These are phyloP conservation scores for Brachyptera risi DNA, from an alignment of 2,888 invertebrate genomes.

Conservation along the genomic window DNA sequence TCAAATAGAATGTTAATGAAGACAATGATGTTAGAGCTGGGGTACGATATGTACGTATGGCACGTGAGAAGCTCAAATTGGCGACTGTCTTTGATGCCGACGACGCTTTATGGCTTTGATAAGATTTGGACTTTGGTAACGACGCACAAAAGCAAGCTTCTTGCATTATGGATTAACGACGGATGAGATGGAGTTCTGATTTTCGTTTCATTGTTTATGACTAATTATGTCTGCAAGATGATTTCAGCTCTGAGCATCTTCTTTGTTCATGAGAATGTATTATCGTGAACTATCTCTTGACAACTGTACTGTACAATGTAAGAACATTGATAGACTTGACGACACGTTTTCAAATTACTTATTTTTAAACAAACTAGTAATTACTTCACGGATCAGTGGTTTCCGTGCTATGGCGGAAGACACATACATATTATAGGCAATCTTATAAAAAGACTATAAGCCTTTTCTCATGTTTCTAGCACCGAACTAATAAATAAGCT, in stretches of 20 bases:
- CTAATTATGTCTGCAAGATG: conserved; percentile 9
- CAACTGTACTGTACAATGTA: neutral
- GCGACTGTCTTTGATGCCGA: conserved; percentile 24
- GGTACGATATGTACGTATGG: no score
- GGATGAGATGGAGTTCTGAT: conserved; percentile 4
- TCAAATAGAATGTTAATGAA: conserved; percentile 28
- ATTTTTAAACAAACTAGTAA: conserved; percentile 16
- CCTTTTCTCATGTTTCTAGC: no score
- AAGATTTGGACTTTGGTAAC: conserved; percentile 12
- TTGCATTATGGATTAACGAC: conserved; percentile 18
- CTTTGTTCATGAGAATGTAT: conserved; percentile 11
- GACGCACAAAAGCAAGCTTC: neutral
- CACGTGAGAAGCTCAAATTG: conserved; percentile 10
- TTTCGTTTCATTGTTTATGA: conserved; percentile 14
- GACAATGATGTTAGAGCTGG: conserved; percentile 24
- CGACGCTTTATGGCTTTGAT: conserved; percentile 21
- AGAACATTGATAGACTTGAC: neutral
- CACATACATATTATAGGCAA: neutral
- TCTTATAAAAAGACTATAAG: neutral
- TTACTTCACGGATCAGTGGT: conserved; percentile 14
- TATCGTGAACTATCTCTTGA: no score
- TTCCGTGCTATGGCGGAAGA: neutral
- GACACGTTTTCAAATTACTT: conserved; percentile 21
- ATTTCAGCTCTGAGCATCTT: conserved; percentile 6
- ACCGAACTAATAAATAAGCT: no score